Evolutionary conservation across 2,797 vertebrate species (phyloP), one percentile per base, ranked within the genome.

Genomic region (Diplodus sargus): DNA sequence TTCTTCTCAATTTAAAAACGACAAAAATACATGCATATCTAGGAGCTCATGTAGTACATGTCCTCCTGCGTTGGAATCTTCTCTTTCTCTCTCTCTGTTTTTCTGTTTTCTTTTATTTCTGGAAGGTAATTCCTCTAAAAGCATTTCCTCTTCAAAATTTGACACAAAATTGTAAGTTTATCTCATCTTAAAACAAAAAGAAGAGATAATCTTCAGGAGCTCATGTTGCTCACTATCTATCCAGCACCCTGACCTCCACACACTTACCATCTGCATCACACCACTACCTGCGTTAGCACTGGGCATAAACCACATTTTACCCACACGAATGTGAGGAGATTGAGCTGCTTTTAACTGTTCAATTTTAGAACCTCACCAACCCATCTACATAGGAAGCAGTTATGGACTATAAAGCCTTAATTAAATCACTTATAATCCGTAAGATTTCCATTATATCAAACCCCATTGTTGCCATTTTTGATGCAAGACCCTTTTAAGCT

Each of bases 391-490:
- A 42, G n/a, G 10, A 70, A 51, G 22, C 22, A 25, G 34, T 47
- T 39, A 30, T 16, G n/a, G 12, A 15, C 49, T 49, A 12, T n/a
- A 16, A 45, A 49, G 14, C 51, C 42, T 61, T 54, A 10, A 70
- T 28, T 20, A 20, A 2, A 71, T 52, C 25, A 49, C 43, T 39
- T 34, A 20, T 43, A 49, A 43, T 49, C 12, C 0, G 4, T 47
- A 42, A 23, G 4, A 67, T 58, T 66, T 65, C 52, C 30, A 52
- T 77, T 23, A 64, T 54, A 59, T 76, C 28, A 67, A 74, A 18
- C 9, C 13, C 22, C 16, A 20, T 28, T 34, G 23, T 66, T 42
- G 0, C 30, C 0, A 8, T 28, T 56, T 58, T n/a, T 60, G 10
- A 13, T 28, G 15, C 20, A 30, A 51, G 51, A 15, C 12, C 9